Evolutionary conservation across 2,113 vertebrate species (phyloP).

Genomic region (Labeo catla): DNA sequence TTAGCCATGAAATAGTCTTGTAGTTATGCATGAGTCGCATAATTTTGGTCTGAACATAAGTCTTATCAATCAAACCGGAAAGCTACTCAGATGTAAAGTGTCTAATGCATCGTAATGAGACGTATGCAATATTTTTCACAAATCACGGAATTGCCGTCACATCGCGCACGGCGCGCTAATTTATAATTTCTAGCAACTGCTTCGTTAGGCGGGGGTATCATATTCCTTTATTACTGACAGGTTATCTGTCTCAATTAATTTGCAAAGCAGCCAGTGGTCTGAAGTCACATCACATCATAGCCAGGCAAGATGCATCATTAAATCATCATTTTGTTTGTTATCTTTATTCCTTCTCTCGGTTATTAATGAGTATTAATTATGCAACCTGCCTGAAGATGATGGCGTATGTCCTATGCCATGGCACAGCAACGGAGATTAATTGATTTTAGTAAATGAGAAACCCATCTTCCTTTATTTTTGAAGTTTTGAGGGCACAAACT

Average conservation of each 20-base stretch:
- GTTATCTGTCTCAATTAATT: conserved; percentile 62
- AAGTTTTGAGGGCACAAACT: conserved; percentile 16
- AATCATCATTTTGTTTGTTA: conserved; percentile 51
- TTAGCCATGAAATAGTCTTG: conserved; percentile 35
- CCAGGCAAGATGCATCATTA: conserved; percentile 40
- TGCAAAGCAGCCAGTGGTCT: conserved; percentile 42
- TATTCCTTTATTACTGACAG: conserved; percentile 50
- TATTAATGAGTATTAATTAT: conserved; percentile 51
- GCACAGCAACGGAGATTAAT: conserved; percentile 21
- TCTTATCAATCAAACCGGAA: conserved; percentile 70
- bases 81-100: conserved; percentile 71
- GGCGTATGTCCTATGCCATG: background rate
- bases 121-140: conserved; percentile 63
- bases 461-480: background rate
- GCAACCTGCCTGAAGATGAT: conserved; percentile 41
- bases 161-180: conserved; percentile 26
- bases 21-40: conserved; percentile 27
- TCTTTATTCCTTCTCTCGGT: conserved; percentile 48
- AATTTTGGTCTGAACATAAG: conserved; percentile 33
- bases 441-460: background rate
- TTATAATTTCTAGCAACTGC: conserved; percentile 45
- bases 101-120: conserved; percentile 74
- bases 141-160: conserved; percentile 58
- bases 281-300: conserved; percentile 27
- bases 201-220: conserved; percentile 52